These are phyloP conservation scores for Drosophila trapezifrons DNA, from an alignment of 1,140 invertebrate species.

Conservation along the genomic window DNA sequence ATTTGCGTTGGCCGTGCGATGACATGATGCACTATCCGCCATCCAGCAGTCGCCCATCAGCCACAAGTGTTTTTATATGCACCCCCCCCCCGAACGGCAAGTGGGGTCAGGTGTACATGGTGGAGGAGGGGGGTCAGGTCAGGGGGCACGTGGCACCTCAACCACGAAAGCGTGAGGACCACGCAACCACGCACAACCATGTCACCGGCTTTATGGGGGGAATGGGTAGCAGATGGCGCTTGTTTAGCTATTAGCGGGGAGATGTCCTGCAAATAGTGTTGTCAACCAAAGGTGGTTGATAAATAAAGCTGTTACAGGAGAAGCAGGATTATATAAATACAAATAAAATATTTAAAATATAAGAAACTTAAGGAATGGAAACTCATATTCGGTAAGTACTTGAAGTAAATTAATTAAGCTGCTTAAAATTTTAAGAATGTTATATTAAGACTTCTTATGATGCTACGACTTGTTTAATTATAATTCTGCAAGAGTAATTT, in stretches of 20 bases:
- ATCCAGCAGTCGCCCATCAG: slow-evolving; percentile 54
- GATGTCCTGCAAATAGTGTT: slow-evolving; percentile 38
- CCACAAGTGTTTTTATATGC: slow-evolving; percentile 70
- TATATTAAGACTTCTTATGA: no score
- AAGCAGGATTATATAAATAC: background rate
- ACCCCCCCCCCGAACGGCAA: background rate
- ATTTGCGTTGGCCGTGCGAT: slow-evolving; percentile 72
- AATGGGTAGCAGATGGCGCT: slow-evolving; percentile 40
- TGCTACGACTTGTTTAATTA: no score
- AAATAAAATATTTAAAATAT: background rate
- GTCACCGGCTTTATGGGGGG: slow-evolving; percentile 31
- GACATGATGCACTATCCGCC: slow-evolving; percentile 53
- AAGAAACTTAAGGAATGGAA: no score
- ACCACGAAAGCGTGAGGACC: slow-evolving; percentile 27
- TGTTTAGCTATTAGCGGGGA: slow-evolving; percentile 73
- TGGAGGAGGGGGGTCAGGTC: background rate
- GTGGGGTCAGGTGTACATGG: slow-evolving; percentile 11
- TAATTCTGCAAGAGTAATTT: no score
- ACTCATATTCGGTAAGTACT: no score
- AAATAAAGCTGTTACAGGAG: background rate
- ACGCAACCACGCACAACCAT: slow-evolving; percentile 66
- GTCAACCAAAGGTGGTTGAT: background rate
- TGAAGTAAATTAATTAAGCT: no score
- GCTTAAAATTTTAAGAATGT: no score
- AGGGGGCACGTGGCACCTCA: slow-evolving; percentile 9